A percentile compares a stretch with the other conserved stretches of the same genome.
Conservation (phyloP, 2,888 invertebrate species). For the Rhagophthalmus giganteus region DNA sequence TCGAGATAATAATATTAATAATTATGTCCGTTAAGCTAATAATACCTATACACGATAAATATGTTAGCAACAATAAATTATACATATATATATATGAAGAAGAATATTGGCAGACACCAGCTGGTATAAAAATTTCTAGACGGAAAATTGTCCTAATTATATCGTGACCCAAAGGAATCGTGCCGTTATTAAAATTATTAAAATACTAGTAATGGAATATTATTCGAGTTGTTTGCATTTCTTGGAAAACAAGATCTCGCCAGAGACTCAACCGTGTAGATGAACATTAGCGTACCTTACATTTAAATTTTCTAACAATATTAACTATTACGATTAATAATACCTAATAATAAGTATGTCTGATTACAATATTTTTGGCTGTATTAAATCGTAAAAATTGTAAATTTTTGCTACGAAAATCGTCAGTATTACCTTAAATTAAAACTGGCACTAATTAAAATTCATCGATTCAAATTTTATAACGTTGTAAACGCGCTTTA, state of each 20-base stretch:
- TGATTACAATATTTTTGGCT: background rate
- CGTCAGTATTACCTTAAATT: background rate
- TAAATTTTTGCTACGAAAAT: background rate
- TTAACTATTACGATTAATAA: no score
- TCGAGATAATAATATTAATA: slow-evolving; percentile 4
- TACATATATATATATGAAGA: no score
- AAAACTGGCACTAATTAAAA: background rate
- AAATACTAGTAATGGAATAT: slow-evolving; percentile 47
- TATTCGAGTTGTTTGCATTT: slow-evolving; percentile 47
- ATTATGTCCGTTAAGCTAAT: slow-evolving; percentile 17
- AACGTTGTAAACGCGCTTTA: no score
- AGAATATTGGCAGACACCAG: slow-evolving; percentile 25
- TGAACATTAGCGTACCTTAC: slow-evolving; percentile 30
- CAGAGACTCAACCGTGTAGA: slow-evolving; percentile 33
- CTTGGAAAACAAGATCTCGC: slow-evolving; percentile 42
- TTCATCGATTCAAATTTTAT: no score
- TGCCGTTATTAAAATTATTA: slow-evolving; percentile 53
- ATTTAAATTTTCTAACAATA: no score
- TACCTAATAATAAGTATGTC: no score
- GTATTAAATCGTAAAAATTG: background rate
- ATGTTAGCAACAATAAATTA: slow-evolving; percentile 22
- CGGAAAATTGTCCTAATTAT: slow-evolving; percentile 50
- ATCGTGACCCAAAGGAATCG: slow-evolving; percentile 52
- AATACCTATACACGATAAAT: slow-evolving; percentile 23
- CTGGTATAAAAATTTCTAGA: slow-evolving; percentile 35